These are phyloP conservation scores for Otolemur crassicaudatus DNA, from an alignment of 2,797 vertebrate species.

Conservation along the genomic window DNA sequence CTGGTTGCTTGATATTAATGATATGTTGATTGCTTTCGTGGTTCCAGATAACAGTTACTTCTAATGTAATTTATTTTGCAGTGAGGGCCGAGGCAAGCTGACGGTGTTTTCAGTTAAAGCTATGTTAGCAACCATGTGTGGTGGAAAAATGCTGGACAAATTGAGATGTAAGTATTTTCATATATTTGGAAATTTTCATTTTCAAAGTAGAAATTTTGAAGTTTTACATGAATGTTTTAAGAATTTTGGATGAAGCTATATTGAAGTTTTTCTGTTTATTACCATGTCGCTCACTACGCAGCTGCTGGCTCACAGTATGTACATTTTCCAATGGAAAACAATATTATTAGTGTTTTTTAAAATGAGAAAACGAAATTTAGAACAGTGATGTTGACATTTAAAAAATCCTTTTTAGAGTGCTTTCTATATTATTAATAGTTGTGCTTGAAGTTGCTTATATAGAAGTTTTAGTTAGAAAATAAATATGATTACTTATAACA, in stretches of 20 bases:
- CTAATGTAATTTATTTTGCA: constrained; percentile 84
- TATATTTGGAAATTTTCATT: background rate
- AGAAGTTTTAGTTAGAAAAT: constrained; percentile 46
- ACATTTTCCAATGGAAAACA: background rate
- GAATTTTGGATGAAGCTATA: background rate
- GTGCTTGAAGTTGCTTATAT: constrained; percentile 24
- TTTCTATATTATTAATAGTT: constrained; percentile 28
- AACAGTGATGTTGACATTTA: constrained; percentile 3
- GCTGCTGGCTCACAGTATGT: background rate
- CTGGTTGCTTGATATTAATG: background rate
- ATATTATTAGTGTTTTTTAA: too few relatives aligned
- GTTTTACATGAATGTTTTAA: background rate
- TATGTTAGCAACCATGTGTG: constrained; percentile 98
- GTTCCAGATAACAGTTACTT: constrained; percentile 43
- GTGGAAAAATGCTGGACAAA: constrained; percentile 98
- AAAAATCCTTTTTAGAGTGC: constrained; percentile 16
- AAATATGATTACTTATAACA: background rate
- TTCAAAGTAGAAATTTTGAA: fast-evolving
- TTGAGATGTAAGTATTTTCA: constrained; percentile 94
- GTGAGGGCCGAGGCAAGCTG: constrained; percentile 97
- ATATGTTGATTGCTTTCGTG: background rate
- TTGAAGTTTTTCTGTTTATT: background rate
- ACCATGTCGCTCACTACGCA: background rate
- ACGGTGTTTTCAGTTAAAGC: constrained; percentile 98
- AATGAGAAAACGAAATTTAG: constrained; percentile 21